Percentiles rank a stretch among this genome's conserved stretches.
Conservation (phyloP, 2,113 vertebrate species). For the Argyrosomus japonicus region DNA sequence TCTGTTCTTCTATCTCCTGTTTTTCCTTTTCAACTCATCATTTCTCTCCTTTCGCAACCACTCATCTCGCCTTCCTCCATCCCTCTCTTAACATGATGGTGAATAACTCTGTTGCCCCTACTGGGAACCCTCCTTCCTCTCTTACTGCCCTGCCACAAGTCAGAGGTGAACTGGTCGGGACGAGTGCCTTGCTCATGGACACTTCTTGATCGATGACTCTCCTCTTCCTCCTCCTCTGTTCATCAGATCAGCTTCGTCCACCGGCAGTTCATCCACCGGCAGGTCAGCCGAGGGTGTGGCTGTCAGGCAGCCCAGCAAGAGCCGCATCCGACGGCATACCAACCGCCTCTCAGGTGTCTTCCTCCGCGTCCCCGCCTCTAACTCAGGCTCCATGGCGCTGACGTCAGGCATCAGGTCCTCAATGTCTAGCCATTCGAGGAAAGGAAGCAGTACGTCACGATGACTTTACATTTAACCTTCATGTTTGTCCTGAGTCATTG, state of each 20-base stretch:
- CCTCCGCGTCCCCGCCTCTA: conserved; percentile 56
- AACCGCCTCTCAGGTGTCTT: conserved; percentile 85
- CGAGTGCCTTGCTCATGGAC: not conserved
- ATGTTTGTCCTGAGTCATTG: not conserved
- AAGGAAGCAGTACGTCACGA: conserved; percentile 69
- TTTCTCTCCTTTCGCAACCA: not conserved
- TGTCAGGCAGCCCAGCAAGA: conserved; percentile 79
- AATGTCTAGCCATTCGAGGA: conserved; percentile 58
- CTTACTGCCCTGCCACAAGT: not conserved
- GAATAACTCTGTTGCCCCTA: not conserved
- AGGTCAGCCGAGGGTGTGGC: conserved; percentile 70
- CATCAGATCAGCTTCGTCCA: conserved; percentile 78
- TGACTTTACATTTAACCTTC: not conserved
- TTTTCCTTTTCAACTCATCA: not conserved
- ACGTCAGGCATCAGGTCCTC: conserved; percentile 56
- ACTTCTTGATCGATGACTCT: not conserved
- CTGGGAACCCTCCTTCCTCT: not conserved
- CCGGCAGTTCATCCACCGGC: conserved; percentile 55
- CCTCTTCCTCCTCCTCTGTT: not conserved
- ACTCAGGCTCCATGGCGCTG: conserved; percentile 60
- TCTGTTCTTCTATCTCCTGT: not conserved
- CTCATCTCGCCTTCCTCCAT: not conserved
- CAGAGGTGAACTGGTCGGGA: not conserved
- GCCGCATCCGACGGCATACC: conserved; percentile 79
- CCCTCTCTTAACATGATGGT: not conserved